A percentile compares a stretch with the other conserved stretches of the same genome.
These are phyloP conservation scores for Ammospiza maritima DNA, from an alignment of 2,797 vertebrate species.

Conservation along the genomic window DNA sequence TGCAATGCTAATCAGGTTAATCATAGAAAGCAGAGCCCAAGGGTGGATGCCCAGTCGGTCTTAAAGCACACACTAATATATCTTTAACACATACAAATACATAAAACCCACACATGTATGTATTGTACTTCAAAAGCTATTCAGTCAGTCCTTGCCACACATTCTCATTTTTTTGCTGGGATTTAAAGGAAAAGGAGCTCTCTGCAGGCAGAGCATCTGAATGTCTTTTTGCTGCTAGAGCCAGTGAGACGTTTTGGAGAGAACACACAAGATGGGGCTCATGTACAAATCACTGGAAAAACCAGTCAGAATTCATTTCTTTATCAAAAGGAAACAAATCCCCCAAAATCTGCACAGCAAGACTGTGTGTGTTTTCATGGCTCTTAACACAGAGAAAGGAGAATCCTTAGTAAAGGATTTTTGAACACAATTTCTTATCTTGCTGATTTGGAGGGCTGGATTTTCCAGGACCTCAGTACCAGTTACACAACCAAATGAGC, in stretches of 20 bases:
- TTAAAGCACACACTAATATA: background rate
- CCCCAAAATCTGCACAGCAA: background rate
- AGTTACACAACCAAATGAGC: background rate
- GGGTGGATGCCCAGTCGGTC: background rate
- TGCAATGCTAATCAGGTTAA: slow-evolving; percentile 77
- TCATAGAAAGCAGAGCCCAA: slow-evolving; percentile 66
- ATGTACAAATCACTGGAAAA: background rate
- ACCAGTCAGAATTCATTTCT: background rate
- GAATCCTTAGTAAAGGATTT: background rate
- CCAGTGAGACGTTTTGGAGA: background rate
- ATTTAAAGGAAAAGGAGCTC: background rate
- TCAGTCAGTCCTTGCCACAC: background rate
- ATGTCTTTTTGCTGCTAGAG: slow-evolving; percentile 37
- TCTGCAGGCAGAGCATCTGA: background rate
- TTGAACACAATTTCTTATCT: background rate
- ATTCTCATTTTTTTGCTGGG: slow-evolving; percentile 27
- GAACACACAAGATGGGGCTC: slow-evolving; percentile 47
- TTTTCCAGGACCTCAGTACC: slow-evolving; percentile 3
- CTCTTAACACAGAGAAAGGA: background rate
- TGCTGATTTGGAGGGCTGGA: background rate
- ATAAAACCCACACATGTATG: background rate
- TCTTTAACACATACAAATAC: background rate
- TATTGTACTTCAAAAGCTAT: background rate
- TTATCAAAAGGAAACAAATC: background rate
- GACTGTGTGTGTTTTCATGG: background rate